These are phyloP conservation scores for Meghimatium bilineatum DNA, from an alignment of 2,888 invertebrate species.

Conservation along the genomic window DNA sequence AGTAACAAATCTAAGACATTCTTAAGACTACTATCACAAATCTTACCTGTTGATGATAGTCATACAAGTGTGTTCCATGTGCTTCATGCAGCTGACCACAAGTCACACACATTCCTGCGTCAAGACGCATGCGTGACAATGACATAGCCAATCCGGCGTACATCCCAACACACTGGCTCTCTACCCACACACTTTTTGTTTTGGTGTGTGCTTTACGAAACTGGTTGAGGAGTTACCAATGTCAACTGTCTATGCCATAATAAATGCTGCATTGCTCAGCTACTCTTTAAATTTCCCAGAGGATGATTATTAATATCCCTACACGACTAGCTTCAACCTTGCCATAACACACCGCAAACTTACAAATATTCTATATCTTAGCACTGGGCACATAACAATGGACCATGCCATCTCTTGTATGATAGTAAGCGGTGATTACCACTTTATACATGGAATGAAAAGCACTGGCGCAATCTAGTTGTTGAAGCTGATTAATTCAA, in stretches of 20 bases:
- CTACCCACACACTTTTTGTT: not conserved
- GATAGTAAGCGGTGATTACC: too few species aligned
- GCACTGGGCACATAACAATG: too few species aligned
- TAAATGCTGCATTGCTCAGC: not conserved
- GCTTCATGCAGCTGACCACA: slow-evolving; percentile 75
- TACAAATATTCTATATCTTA: not conserved
- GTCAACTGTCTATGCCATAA: slow-evolving; percentile 1
- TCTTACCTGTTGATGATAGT: slow-evolving; percentile 76
- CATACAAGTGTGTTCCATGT: slow-evolving; percentile 76
- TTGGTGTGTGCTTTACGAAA: not conserved
- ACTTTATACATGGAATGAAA: too few species aligned
- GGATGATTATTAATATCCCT: not conserved
- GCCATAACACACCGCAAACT: not conserved
- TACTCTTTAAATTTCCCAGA: not conserved
- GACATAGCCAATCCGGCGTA: slow-evolving; percentile 50
- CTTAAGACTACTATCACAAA: too few species aligned
- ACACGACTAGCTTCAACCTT: not conserved
- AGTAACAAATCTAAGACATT: too few species aligned
- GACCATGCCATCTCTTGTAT: too few species aligned
- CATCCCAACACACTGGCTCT: slow-evolving; percentile 18
- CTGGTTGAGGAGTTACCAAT: not conserved
- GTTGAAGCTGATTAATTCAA: too few species aligned
- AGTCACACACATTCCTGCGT: slow-evolving; percentile 66
- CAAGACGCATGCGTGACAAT: slow-evolving; percentile 58
- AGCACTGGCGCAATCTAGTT: too few species aligned